These are phyloP conservation scores for Vanessa tameamea DNA, from an alignment of 1,140 invertebrate genomes.

Conservation along the genomic window DNA sequence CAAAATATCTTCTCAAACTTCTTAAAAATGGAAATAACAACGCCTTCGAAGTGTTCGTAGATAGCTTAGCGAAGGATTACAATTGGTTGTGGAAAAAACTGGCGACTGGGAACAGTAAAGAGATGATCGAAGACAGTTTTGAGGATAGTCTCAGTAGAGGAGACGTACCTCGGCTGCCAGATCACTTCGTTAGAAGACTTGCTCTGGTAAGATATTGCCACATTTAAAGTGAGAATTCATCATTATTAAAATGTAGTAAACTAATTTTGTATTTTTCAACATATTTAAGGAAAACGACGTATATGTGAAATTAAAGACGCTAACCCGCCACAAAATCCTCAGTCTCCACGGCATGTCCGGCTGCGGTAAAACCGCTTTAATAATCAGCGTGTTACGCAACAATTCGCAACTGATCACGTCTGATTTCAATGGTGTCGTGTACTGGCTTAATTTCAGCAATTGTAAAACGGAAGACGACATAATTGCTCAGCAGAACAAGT, in stretches of 20 bases:
- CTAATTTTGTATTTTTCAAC: too few species aligned
- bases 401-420: slow-evolving; percentile 75
- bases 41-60: slow-evolving; percentile 73
- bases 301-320: slow-evolving; percentile 52
- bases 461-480: slow-evolving; percentile 76
- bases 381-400: slow-evolving; percentile 81
- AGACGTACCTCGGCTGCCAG: slow-evolving; percentile 79
- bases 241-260: too few species aligned
- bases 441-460: slow-evolving; percentile 78
- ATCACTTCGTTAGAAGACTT: slow-evolving; percentile 74
- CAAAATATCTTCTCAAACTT: slow-evolving; percentile 68
- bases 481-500: slow-evolving; percentile 69
- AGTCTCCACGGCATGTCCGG: slow-evolving; percentile 86
- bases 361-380: slow-evolving; percentile 86
- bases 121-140: slow-evolving; percentile 65
- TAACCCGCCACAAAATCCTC: slow-evolving; percentile 80
- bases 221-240: too few species aligned
- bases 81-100: slow-evolving; percentile 78
- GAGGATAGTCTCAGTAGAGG: slow-evolving; percentile 75
- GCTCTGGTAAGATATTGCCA: slow-evolving; percentile 63
- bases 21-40: slow-evolving; percentile 59
- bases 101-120: slow-evolving; percentile 55
- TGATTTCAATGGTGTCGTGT: slow-evolving; percentile 71
- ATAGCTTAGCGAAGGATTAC: slow-evolving; percentile 75
- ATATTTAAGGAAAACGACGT: slow-evolving; percentile 71